These are phyloP conservation scores for Stichodactyla helianthus DNA, from an alignment of 64 coral and sea anemone genomes.

Conservation along the genomic window DNA sequence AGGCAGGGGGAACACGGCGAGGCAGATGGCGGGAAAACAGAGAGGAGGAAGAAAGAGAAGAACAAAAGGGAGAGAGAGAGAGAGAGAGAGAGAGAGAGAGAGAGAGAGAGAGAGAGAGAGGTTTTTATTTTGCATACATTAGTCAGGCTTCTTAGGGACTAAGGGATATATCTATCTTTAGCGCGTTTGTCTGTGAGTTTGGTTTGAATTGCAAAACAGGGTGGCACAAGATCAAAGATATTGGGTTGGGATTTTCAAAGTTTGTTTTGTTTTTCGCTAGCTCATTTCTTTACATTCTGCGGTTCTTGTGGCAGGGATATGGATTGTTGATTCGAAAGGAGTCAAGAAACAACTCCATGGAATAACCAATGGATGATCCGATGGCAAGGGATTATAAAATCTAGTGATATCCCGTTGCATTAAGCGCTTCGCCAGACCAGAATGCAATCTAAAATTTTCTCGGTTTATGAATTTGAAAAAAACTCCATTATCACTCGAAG, in stretches of 20 bases:
- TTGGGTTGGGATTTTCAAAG: neutral
- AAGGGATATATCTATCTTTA: neutral
- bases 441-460: neutral
- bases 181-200: neutral
- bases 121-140: neutral
- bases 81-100: too few relatives aligned
- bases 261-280: neutral
- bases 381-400: neutral
- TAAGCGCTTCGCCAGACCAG: neutral
- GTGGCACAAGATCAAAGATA: neutral
- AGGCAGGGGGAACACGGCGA: too few relatives aligned
- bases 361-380: neutral
- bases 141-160: neutral
- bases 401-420: neutral
- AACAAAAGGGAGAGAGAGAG: too few relatives aligned
- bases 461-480: neutral
- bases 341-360: neutral
- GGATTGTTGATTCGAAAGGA: neutral
- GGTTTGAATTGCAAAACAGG: neutral
- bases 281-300: neutral
- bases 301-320: neutral
- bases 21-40: too few relatives aligned
- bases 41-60: too few relatives aligned
- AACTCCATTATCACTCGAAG: constrained; percentile 7
- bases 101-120: neutral